phyloP scores from a whole-genome alignment of 2,888 invertebrate genomes.

The Branchipolynoe longqiensis region DNA sequence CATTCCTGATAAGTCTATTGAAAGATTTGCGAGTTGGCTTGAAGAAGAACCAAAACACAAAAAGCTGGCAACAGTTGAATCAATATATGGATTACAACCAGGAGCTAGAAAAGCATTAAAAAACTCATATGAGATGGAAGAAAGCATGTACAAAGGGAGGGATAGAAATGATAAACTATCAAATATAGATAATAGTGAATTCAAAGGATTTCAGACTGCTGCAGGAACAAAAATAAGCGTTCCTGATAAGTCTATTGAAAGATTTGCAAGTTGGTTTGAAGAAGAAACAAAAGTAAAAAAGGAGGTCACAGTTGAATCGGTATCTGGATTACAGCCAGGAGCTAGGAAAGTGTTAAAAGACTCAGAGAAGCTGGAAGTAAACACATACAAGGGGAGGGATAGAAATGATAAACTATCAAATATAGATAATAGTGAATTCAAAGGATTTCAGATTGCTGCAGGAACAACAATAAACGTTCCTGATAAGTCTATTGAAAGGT shows the following conservation, averaged over 20 bases:
- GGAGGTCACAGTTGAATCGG: not conserved
- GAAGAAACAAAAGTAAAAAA: not conserved
- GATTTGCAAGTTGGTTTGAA: slow-evolving; percentile 43
- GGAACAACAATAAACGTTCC: not conserved
- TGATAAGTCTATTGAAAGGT: not conserved
- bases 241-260: not conserved
- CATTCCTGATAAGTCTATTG: not conserved
- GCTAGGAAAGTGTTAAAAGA: not conserved
- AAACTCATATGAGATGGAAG: not conserved
- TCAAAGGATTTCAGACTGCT: slow-evolving; percentile 29
- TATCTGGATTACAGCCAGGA: not conserved
- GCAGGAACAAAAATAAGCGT: not conserved
- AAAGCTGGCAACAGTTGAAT: not conserved
- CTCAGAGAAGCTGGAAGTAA: not conserved
- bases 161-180: not conserved
- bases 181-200: too few relatives aligned
- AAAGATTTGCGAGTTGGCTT: slow-evolving; percentile 31
- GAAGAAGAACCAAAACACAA: not conserved
- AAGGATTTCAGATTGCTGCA: slow-evolving; percentile 10
- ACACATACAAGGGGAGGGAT: too few relatives aligned
- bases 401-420: too few relatives aligned
- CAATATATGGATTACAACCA: not conserved
- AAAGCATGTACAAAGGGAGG: not conserved
- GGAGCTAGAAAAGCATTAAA: not conserved
- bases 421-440: not conserved